phyloP scores from a whole-genome alignment of 2,797 vertebrate genomes.

The Tympanoctomys barrerae region DNA sequence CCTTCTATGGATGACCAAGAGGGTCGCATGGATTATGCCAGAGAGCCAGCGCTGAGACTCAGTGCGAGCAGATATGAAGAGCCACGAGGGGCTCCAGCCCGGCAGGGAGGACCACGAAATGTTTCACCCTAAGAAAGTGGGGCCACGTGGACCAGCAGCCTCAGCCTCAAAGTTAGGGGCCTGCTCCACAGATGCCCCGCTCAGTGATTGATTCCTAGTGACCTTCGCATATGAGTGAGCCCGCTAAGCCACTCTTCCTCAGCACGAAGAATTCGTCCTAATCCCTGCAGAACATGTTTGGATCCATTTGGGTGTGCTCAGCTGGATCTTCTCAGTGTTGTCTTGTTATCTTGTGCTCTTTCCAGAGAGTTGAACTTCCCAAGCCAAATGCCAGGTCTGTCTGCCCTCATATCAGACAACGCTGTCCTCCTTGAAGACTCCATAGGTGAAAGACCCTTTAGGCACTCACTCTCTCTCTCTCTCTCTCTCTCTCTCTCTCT shows the following conservation, averaged over 20 bases:
- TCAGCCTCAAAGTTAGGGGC: background rate
- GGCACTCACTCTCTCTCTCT: no score
- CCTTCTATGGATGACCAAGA: background rate
- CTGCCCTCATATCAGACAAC: background rate
- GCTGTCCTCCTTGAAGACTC: background rate
- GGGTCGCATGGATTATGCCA: no score
- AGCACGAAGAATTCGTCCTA: background rate
- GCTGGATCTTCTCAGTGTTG: background rate
- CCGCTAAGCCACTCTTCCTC: background rate
- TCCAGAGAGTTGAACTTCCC: background rate
- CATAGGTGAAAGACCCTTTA: background rate
- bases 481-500: background rate
- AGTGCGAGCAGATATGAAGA: background rate
- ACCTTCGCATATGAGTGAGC: background rate
- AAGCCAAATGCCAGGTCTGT: background rate
- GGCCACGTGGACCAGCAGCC: background rate
- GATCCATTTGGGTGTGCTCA: background rate
- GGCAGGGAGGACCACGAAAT: background rate
- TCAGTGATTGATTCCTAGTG: background rate
- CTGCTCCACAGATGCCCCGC: background rate
- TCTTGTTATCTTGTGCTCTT: constrained; percentile 22
- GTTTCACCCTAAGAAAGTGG: background rate
- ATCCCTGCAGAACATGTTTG: background rate
- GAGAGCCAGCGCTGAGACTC: background rate
- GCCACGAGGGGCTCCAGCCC: rapidly evolving